These are phyloP conservation scores for Doris montereyensis DNA, from an alignment of 2,888 invertebrate species.

Conservation along the genomic window DNA sequence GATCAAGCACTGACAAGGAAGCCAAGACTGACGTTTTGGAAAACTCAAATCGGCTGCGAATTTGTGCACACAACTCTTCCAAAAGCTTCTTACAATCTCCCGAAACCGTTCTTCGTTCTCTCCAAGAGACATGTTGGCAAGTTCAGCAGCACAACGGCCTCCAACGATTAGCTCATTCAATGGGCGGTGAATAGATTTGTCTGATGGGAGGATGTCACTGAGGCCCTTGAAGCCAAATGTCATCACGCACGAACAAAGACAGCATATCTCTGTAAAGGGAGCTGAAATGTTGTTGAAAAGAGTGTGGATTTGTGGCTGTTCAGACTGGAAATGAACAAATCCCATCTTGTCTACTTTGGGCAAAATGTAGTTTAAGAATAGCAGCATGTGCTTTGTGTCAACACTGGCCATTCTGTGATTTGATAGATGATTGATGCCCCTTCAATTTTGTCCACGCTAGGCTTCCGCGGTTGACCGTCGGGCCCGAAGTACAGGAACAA, in stretches of 20 bases:
- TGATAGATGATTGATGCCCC: neutral
- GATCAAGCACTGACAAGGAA: neutral
- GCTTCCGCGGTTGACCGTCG: no score
- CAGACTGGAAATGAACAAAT: conserved; percentile 10
- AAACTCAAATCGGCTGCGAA: conserved; percentile 5
- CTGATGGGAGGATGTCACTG: neutral
- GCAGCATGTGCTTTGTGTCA: conserved; percentile 7
- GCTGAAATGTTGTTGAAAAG: neutral
- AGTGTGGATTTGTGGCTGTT: neutral
- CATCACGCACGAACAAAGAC: neutral
- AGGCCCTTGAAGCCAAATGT: no score
- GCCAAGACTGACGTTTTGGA: neutral
- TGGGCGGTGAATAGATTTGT: neutral
- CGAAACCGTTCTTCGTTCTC: conserved; percentile 4
- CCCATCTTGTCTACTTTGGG: conserved; percentile 3
- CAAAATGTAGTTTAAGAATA: conserved; percentile 10
- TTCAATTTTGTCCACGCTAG: conserved; percentile 6
- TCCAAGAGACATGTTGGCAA: neutral
- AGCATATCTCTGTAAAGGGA: neutral
- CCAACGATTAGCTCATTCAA: neutral
- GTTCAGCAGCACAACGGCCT: conserved; percentile 3
- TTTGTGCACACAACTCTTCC: neutral
- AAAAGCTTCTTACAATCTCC: no score
- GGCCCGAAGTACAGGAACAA: conserved; percentile 4
- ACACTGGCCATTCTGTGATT: neutral